Evolutionary conservation across 2,113 vertebrate species (phyloP).

Genomic region (Cheilinus undulatus): DNA sequence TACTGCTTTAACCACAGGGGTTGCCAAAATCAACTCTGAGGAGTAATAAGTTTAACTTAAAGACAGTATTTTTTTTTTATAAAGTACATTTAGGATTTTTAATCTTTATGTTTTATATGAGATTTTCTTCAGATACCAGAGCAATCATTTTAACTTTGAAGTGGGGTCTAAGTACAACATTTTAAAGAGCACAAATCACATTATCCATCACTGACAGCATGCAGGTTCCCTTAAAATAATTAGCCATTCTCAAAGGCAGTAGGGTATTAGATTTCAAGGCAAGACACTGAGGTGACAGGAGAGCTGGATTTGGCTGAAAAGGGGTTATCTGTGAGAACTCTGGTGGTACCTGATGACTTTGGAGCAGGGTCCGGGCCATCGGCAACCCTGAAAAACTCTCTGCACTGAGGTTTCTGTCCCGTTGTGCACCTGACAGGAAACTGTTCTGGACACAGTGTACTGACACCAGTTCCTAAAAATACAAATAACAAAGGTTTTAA

Average conservation of each 20-base stretch:
- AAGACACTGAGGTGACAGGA: background rate
- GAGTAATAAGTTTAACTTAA: too few relatives aligned
- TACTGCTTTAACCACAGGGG: too few relatives aligned
- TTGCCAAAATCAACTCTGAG: too few relatives aligned
- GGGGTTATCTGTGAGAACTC: background rate
- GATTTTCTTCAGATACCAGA: background rate
- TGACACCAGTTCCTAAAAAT: slow-evolving; percentile 94
- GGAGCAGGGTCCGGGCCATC: slow-evolving; percentile 94
- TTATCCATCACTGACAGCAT: background rate
- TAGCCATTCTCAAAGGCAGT: slow-evolving; percentile 3
- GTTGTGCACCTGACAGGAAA: slow-evolving; percentile 95
- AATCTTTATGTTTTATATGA: too few relatives aligned
- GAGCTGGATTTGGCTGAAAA: background rate
- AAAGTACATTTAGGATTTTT: too few relatives aligned
- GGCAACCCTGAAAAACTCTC: slow-evolving; percentile 93
- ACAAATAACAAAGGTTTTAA: too few relatives aligned
- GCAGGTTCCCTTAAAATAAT: background rate
- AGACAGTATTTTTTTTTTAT: too few relatives aligned
- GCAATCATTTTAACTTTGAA: background rate
- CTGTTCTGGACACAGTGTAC: slow-evolving; percentile 89
- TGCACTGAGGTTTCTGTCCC: slow-evolving; percentile 93
- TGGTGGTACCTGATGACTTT: slow-evolving; percentile 91
- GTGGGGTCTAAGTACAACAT: too few relatives aligned
- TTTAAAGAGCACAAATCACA: background rate
- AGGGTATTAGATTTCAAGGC: background rate